Conservation (phyloP, 2,888 invertebrate genomes). For the Cataglyphis cursor region DNA sequence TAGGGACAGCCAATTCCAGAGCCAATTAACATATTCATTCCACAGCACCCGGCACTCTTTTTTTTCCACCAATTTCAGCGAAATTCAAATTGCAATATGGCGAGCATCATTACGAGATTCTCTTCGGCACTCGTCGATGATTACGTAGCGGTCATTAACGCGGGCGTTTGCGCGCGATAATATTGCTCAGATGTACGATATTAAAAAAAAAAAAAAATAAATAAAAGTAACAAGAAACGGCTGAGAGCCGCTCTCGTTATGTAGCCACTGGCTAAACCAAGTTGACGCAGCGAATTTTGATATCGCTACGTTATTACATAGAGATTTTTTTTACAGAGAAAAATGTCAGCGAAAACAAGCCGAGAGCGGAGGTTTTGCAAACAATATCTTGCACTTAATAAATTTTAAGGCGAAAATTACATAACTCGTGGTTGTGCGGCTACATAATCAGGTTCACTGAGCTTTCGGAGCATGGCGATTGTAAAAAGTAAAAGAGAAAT, state of each 20-base stretch:
- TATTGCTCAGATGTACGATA: conserved; percentile 52
- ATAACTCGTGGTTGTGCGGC: not conserved
- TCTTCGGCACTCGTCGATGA: conserved; percentile 49
- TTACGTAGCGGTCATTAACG: conserved; percentile 69
- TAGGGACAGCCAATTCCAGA: conserved; percentile 84
- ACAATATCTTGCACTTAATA: conserved; percentile 34
- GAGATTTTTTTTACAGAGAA: conserved; percentile 24
- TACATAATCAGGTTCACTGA: not conserved
- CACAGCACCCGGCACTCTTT: conserved; percentile 71
- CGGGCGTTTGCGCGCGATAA: conserved; percentile 60
- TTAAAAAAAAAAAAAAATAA: conserved; percentile 51
- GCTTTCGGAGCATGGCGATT: not conserved
- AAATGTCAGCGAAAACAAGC: not conserved
- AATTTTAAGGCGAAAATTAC: conserved; percentile 16
- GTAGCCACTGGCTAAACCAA: conserved; percentile 27
- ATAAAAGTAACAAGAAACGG: conserved; percentile 10
- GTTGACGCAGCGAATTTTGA: conserved; percentile 59
- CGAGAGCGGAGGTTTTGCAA: conserved; percentile 1
- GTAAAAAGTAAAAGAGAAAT: not conserved
- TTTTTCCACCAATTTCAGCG: conserved; percentile 77
- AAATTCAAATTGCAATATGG: conserved; percentile 76
- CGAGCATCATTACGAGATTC: conserved; percentile 64
- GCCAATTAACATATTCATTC: conserved; percentile 86
- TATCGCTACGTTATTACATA: conserved; percentile 55
- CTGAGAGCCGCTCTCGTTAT: conserved; percentile 36